Evolutionary conservation across 1,140 invertebrate genomes (phyloP).

Genomic region (Arctopsyche grandis): DNA sequence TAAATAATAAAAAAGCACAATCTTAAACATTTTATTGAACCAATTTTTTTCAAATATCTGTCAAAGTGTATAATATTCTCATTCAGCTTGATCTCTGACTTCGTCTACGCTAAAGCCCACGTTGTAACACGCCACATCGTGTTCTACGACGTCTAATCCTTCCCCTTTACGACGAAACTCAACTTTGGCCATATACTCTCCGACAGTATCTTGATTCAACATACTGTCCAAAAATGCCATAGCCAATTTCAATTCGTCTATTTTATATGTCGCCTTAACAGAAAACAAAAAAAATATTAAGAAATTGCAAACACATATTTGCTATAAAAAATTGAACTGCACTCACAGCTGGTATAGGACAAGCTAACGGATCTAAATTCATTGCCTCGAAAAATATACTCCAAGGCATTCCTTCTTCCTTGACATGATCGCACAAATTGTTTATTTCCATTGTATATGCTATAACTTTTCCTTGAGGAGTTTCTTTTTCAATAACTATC

Average conservation of each 20-base stretch:
- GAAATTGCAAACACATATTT: not conserved
- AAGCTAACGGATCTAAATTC: slow-evolving; percentile 53
- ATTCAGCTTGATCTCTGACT: slow-evolving; percentile 38
- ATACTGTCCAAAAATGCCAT: slow-evolving; percentile 32
- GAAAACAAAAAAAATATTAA: slow-evolving; percentile 25
- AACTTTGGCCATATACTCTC: slow-evolving; percentile 43
- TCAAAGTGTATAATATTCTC: not conserved
- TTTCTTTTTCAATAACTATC: slow-evolving; percentile 58
- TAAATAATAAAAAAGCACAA: no score
- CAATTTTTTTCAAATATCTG: not conserved
- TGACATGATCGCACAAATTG: slow-evolving; percentile 57
- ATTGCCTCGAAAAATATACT: slow-evolving; percentile 56
- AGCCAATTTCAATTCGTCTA: slow-evolving; percentile 44
- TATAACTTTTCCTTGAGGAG: slow-evolving; percentile 57
- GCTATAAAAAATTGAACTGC: not conserved
- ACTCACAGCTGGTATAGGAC: slow-evolving; percentile 58
- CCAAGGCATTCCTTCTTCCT: slow-evolving; percentile 59
- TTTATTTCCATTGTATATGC: slow-evolving; percentile 54
- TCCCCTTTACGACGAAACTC: slow-evolving; percentile 40
- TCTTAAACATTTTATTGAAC: not conserved
- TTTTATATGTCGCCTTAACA: slow-evolving; percentile 44
- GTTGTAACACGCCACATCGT: slow-evolving; percentile 41
- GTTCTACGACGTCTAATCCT: slow-evolving; percentile 46
- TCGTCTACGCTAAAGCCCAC: slow-evolving; percentile 46
- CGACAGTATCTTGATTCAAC: slow-evolving; percentile 51